These are phyloP conservation scores for Sebastes trivittatus DNA, from an alignment of 2,797 vertebrate genomes.

Conservation along the genomic window DNA sequence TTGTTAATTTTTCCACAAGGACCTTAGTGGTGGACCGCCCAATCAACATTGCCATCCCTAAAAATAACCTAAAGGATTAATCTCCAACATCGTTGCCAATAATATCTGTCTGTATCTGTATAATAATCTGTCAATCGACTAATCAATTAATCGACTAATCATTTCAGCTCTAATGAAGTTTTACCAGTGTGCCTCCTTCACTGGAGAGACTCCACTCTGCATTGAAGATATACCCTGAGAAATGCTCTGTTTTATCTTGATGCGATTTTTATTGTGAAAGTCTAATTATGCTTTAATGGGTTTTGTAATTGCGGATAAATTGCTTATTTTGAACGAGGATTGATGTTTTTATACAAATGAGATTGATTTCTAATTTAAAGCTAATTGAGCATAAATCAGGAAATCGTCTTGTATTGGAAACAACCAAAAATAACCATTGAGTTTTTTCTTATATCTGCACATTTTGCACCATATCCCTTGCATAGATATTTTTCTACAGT, in stretches of 20 bases:
- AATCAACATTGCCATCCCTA: neutral
- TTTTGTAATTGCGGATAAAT: conserved; percentile 83
- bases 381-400: conserved; percentile 80
- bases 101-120: too few species aligned
- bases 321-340: conserved; percentile 79
- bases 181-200: neutral
- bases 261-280: conserved; percentile 68
- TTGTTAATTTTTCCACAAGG: neutral
- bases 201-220: neutral
- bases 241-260: conserved; percentile 52
- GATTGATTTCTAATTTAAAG: conserved; percentile 83
- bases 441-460: conserved; percentile 24
- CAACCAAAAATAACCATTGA: conserved; percentile 50
- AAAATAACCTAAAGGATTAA: neutral
- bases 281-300: conserved; percentile 82
- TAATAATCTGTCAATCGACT: neutral
- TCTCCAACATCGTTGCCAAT: neutral
- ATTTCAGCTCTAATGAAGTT: neutral
- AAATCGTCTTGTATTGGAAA: conserved; percentile 53
- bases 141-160: neutral
- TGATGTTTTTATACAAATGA: conserved; percentile 81
- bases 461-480: conserved; percentile 35
- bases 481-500: conserved; percentile 58
- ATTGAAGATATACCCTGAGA: conserved; percentile 26
- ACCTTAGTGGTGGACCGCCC: too few species aligned